These are phyloP conservation scores for Dryococelus australis DNA, from an alignment of 2,888 invertebrate genomes.

Conservation along the genomic window DNA sequence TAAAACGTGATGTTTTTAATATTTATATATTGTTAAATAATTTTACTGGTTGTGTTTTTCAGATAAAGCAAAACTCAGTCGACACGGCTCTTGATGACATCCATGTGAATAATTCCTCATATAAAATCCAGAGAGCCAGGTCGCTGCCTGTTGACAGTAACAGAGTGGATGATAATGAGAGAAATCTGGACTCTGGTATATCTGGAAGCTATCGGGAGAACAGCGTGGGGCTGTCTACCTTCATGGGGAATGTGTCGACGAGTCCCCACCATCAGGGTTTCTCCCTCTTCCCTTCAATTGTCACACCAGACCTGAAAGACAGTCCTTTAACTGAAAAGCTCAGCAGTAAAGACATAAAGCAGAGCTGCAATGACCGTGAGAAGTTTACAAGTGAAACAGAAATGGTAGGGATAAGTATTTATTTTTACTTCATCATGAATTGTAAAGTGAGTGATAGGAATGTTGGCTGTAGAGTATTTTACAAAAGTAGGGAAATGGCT, in stretches of 20 bases:
- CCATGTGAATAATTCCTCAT: slow-evolving; percentile 34
- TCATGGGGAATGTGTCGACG: background rate
- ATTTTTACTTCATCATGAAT: no score
- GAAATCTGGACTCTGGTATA: slow-evolving; percentile 48
- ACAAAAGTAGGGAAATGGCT: no score
- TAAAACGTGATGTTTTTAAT: no score
- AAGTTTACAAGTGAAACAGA: background rate
- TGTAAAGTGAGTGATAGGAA: no score
- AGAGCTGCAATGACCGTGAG: background rate
- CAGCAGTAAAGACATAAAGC: background rate
- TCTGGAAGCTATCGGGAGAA: slow-evolving; percentile 45
- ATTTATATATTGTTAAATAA: no score
- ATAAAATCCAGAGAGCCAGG: slow-evolving; percentile 5
- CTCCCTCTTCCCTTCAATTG: background rate
- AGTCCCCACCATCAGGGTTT: background rate
- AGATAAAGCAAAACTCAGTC: slow-evolving; percentile 54
- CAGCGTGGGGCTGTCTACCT: slow-evolving; percentile 26
- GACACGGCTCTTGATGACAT: slow-evolving; percentile 53
- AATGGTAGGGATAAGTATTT: background rate
- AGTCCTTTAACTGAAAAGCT: background rate
- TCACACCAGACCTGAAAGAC: background rate
- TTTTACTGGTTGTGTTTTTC: slow-evolving; percentile 29
- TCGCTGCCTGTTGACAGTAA: slow-evolving; percentile 39
- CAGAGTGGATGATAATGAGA: slow-evolving; percentile 35
- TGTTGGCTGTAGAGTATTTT: no score